Conservation (phyloP, 2,797 vertebrate genomes). For the Megaceryle alcyon region DNA sequence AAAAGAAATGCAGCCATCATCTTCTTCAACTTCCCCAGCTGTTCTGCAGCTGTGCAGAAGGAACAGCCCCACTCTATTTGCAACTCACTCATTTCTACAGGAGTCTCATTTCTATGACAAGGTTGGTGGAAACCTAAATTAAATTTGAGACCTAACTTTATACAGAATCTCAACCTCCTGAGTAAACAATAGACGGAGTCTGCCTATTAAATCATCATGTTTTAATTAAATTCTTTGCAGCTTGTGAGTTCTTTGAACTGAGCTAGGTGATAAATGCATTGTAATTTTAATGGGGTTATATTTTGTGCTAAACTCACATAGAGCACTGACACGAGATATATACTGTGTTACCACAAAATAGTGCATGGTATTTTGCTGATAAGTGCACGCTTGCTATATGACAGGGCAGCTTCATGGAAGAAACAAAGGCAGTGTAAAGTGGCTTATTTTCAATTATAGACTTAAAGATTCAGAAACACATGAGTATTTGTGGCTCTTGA, state of each 20-base stretch:
- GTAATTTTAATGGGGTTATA: slow-evolving; percentile 74
- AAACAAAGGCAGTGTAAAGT: neutral
- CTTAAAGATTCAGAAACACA: neutral
- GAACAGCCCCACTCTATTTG: neutral
- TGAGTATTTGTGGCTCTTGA: neutral
- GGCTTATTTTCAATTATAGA: neutral
- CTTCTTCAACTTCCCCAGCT: neutral
- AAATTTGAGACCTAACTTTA: slow-evolving; percentile 73
- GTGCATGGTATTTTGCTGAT: slow-evolving; percentile 37
- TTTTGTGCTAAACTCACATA: slow-evolving; percentile 55
- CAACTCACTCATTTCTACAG: neutral
- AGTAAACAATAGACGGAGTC: slow-evolving; percentile 73
- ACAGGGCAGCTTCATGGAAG: neutral
- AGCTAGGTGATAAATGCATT: slow-evolving; percentile 72
- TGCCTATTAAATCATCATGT: slow-evolving; percentile 81
- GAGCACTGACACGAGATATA: slow-evolving; percentile 32
- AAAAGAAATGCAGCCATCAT: neutral
- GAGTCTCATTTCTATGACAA: slow-evolving; percentile 22
- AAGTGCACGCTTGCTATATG: neutral
- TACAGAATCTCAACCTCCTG: slow-evolving; percentile 75
- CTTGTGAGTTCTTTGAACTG: slow-evolving; percentile 60
- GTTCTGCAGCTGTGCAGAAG: neutral
- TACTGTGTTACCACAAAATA: slow-evolving; percentile 10
- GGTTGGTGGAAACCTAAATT: slow-evolving; percentile 67
- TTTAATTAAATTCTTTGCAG: slow-evolving; percentile 80